Conservation (phyloP, 2,113 vertebrate species). For the Agelaius phoeniceus region DNA sequence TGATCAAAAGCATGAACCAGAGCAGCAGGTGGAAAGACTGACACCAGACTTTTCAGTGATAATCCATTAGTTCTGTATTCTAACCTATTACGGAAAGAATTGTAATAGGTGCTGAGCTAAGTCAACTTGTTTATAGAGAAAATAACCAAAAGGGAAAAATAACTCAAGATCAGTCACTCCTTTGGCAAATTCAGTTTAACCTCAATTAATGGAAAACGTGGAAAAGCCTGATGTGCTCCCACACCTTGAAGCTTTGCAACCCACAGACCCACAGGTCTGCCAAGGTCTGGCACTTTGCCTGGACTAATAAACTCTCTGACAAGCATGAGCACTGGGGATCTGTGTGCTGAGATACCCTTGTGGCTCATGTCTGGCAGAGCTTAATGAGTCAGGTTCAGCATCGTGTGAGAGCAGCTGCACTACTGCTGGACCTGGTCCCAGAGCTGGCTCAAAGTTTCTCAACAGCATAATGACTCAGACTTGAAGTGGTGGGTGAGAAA, state of each 20-base stretch:
- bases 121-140: constrained; percentile 42
- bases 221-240: constrained; percentile 26
- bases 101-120: constrained; percentile 19
- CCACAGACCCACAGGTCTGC: constrained; percentile 15
- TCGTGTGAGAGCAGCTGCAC: constrained; percentile 57
- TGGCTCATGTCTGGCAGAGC: constrained; percentile 46
- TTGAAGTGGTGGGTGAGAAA: constrained; percentile 48
- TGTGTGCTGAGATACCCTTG: constrained; percentile 39
- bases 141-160: constrained; percentile 30
- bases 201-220: constrained; percentile 39
- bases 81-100: neutral
- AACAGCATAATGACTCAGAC: constrained; percentile 44
- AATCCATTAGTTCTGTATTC: constrained; percentile 22
- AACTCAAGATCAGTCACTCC: neutral
- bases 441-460: constrained; percentile 50
- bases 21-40: neutral
- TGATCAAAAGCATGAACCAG: neutral
- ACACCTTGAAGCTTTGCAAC: constrained; percentile 38
- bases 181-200: constrained; percentile 42
- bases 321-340: neutral
- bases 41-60: neutral
- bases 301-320: constrained; percentile 54
- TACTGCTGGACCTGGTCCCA: constrained; percentile 43
- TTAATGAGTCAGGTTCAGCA: constrained; percentile 52
- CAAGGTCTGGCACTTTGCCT: constrained; percentile 47